Evolutionary conservation across 2,888 invertebrate species (phyloP).

Genomic region (Sepioteuthis lessoniana): DNA sequence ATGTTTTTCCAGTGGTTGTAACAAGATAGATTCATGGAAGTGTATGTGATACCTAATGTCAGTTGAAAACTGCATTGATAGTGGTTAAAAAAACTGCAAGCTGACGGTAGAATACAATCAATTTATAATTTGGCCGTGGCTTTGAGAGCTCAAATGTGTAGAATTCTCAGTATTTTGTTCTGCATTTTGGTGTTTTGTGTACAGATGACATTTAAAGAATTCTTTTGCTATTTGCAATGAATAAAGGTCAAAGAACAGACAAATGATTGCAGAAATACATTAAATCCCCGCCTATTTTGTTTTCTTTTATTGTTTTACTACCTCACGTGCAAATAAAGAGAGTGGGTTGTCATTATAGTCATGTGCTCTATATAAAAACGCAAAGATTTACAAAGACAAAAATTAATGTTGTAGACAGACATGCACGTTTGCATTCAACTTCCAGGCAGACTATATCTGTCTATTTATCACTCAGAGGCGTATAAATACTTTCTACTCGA

Average conservation of each 20-base stretch:
- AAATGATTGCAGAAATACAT: neutral
- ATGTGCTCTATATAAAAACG: neutral
- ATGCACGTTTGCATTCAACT: neutral
- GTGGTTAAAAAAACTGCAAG: neutral
- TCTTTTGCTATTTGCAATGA: neutral
- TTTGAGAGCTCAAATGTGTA: neutral
- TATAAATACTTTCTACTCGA: too few species aligned
- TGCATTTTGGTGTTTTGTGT: neutral
- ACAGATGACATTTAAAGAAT: neutral
- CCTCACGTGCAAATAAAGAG: neutral
- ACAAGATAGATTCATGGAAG: too few species aligned
- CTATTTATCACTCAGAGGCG: too few species aligned
- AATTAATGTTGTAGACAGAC: neutral
- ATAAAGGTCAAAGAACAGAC: too few species aligned
- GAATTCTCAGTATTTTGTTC: neutral
- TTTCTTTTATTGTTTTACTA: neutral
- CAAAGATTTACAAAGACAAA: neutral
- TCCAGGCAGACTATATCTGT: too few species aligned
- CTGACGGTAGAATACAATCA: too few species aligned
- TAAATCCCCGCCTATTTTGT: neutral
- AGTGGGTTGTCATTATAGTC: neutral
- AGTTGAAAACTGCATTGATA: neutral
- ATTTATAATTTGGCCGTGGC: neutral
- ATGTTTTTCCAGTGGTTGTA: too few species aligned
- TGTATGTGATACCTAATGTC: too few species aligned